phyloP scores from a whole-genome alignment of 2,113 vertebrate genomes.

The Bettongia penicillata region DNA sequence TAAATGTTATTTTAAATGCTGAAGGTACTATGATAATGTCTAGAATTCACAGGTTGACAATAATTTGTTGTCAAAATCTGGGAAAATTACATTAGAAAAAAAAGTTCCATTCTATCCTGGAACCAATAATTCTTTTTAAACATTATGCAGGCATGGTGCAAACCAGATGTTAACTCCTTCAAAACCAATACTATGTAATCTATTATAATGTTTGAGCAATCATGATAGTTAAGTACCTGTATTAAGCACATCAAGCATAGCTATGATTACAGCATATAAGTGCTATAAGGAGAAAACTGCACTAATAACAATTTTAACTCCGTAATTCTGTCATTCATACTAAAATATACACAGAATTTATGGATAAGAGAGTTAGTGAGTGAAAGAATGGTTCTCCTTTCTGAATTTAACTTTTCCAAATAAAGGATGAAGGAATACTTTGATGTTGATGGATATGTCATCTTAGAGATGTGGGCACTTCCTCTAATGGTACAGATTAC shows the following conservation, averaged over 20 bases:
- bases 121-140: constrained; percentile 25
- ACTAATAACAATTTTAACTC: not conserved
- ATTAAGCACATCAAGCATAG: no score
- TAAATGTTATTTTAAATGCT: no score
- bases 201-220: no score
- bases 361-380: no score
- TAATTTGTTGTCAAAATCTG: constrained; percentile 31
- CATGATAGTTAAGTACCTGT: no score
- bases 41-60: not conserved
- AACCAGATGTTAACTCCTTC: no score
- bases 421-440: not conserved
- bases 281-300: not conserved
- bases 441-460: not conserved
- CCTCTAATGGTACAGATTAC: not conserved
- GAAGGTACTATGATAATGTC: not conserved
- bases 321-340: not conserved
- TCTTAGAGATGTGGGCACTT: not conserved
- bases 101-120: constrained; percentile 37
- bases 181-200: no score
- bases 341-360: not conserved
- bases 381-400: no score
- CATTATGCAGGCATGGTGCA: not conserved
- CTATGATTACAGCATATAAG: no score
- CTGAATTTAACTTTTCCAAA: not conserved
- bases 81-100: constrained; percentile 34